Percentiles rank a stretch among this genome's conserved stretches.
These are phyloP conservation scores for Trematomus bernacchii DNA, from an alignment of 2,797 vertebrate genomes.

Conservation along the genomic window DNA sequence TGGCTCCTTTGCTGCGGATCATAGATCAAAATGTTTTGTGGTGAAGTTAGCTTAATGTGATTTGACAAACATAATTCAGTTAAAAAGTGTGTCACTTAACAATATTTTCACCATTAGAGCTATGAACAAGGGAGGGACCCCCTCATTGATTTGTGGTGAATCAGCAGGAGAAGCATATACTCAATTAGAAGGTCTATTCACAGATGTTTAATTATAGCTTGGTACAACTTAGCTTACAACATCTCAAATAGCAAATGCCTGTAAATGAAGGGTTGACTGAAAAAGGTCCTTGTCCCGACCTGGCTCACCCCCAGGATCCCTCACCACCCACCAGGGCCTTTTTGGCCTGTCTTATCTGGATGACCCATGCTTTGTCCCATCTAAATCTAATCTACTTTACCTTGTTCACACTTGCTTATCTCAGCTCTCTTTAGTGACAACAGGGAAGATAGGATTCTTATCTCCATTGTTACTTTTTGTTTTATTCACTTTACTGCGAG, in stretches of 20 bases:
- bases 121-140: neutral
- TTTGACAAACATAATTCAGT: slow-evolving; percentile 5
- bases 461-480: slow-evolving; percentile 20
- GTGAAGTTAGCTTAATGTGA: slow-evolving; percentile 3
- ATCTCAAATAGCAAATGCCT: neutral
- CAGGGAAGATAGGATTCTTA: slow-evolving; percentile 53
- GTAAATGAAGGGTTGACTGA: neutral
- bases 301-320: slow-evolving; percentile 32
- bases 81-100: neutral
- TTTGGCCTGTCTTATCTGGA: slow-evolving; percentile 40
- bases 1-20: slow-evolving; percentile 18
- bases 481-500: slow-evolving; percentile 5
- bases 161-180: neutral
- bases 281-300: slow-evolving; percentile 24
- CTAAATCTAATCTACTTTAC: slow-evolving; percentile 40
- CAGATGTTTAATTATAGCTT: slow-evolving; percentile 8
- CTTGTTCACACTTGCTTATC: slow-evolving; percentile 51
- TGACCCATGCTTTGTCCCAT: slow-evolving; percentile 34
- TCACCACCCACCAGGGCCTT: slow-evolving; percentile 17
- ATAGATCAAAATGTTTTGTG: slow-evolving; percentile 25
- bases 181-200: neutral
- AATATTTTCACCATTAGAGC: neutral
- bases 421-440: slow-evolving; percentile 38
- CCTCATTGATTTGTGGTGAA: slow-evolving; percentile 21
- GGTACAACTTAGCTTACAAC: neutral